Percentiles rank a stretch among this genome's conserved stretches.
Evolutionary conservation across 2,113 vertebrate genomes (phyloP).

Genomic region (Eublepharis macularius): DNA sequence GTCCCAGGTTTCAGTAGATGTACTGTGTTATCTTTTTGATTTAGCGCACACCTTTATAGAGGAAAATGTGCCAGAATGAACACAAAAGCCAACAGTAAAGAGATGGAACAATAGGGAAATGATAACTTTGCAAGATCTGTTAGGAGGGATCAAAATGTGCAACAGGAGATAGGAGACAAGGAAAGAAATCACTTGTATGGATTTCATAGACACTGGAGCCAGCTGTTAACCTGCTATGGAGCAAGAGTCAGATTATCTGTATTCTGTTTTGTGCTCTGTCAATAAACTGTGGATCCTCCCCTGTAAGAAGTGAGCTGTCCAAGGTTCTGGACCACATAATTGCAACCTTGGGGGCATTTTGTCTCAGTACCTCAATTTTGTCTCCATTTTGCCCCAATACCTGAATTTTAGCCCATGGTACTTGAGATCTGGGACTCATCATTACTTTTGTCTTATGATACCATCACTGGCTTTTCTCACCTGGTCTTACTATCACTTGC

Average conservation of each 20-base stretch:
- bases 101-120: neutral
- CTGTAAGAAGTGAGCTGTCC: neutral
- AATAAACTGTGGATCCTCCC: neutral
- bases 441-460: neutral
- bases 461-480: neutral
- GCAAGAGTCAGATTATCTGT: neutral
- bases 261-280: neutral
- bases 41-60: neutral
- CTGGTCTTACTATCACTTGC: neutral
- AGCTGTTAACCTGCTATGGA: neutral
- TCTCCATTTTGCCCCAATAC: neutral
- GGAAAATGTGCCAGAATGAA: neutral
- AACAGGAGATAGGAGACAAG: neutral
- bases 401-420: neutral
- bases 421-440: neutral
- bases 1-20: neutral
- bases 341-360: neutral
- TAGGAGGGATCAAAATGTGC: neutral
- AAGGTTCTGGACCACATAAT: neutral
- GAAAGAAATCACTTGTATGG: neutral
- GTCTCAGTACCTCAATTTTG: too few species aligned
- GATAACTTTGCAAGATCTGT: too few species aligned
- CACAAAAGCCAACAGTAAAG: neutral
- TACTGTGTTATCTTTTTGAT: neutral
- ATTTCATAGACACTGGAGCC: neutral